Percentiles rank a stretch among this genome's conserved stretches.
These are phyloP conservation scores for Spea multiplicata DNA, from an alignment of 2,113 vertebrate genomes.

Conservation along the genomic window DNA sequence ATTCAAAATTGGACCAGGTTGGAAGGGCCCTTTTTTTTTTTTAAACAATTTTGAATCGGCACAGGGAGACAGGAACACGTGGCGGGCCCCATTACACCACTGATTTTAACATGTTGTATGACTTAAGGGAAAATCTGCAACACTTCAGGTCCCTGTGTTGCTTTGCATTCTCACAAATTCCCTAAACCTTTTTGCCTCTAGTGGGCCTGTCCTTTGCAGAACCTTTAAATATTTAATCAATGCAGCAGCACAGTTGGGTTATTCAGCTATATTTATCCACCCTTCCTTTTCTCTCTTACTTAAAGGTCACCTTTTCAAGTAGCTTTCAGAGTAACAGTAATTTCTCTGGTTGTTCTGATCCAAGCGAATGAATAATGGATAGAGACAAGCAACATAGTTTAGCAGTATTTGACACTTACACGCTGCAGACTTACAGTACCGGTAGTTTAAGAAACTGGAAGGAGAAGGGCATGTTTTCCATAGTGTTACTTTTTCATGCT, in stretches of 20 bases:
- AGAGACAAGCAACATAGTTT: constrained; percentile 24
- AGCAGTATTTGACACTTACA: constrained; percentile 46
- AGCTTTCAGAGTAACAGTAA: constrained; percentile 48
- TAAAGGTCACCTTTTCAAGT: constrained; percentile 51
- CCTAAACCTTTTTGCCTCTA: neutral
- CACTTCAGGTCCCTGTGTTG: constrained; percentile 11
- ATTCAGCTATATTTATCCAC: constrained; percentile 38
- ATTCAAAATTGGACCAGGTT: no score
- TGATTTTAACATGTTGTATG: no score
- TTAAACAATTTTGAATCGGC: no score
- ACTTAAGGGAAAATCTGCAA: constrained; percentile 18
- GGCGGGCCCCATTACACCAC: no score
- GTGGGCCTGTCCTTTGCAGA: neutral
- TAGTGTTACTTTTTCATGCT: no score
- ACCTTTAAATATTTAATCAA: constrained; percentile 34
- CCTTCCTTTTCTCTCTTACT: constrained; percentile 31
- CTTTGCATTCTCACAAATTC: constrained; percentile 4
- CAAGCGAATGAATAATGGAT: constrained; percentile 46
- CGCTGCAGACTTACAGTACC: constrained; percentile 25
- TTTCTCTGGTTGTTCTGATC: constrained; percentile 44
- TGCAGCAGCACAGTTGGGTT: constrained; percentile 40
- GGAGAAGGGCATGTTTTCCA: constrained; percentile 12
- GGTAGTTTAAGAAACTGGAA: constrained; percentile 12
- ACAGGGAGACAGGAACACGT: no score
- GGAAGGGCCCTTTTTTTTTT: no score